Base-by-base conservation (phyloP, 2,113 vertebrate genomes). In the Cheirogaleus medius region DNA sequence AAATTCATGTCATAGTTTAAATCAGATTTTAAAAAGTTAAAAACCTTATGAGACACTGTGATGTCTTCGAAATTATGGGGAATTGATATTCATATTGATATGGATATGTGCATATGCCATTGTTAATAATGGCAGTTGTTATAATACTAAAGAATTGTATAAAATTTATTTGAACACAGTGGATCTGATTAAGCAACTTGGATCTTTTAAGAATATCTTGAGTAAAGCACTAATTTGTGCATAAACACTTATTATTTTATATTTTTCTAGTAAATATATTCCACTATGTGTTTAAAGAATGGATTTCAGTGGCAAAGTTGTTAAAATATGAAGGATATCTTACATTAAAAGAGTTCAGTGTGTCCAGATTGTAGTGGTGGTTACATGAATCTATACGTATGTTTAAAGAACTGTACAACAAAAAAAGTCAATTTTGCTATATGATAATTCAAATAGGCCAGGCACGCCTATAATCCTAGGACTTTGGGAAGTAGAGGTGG, bases 131-230 rank as follows among this genome's bases (percentile, higher is more conserved):
- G 27, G 80, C 20, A 81, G 23, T 29, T 87, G 15, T 73, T 63
- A 54, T 88, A 32, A 88, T 76, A 88, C 81, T 7, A 86, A 76
- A 14, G 13, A 97, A 81, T 29, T 89, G 2, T 60, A 66, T 66
- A 96, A 81, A 87, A 88, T 91, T 94, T 49, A 71, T 80, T 91
- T 92, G 80, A 73, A 81, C 34, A 90, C 34, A 95, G 44, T 64
- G 39, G 14, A 58, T 88, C 10, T 2, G 2, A 71, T 82, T 84
- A 13, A 90, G 15, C n/a, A 89, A 47, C 54, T 77, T 64, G 42
- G 37, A 34, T 71, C 32, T 77, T 69, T 95, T 42, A 91, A 81
- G 64, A 76, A 47, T 47, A 76, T 76, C 32, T 76, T 85, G 20
- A 93, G 23, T 34, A 94, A 94, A 94, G 23, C 76, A 76, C 25